phyloP scores from a whole-genome alignment of 2,113 vertebrate genomes.

The Mugil cephalus region DNA sequence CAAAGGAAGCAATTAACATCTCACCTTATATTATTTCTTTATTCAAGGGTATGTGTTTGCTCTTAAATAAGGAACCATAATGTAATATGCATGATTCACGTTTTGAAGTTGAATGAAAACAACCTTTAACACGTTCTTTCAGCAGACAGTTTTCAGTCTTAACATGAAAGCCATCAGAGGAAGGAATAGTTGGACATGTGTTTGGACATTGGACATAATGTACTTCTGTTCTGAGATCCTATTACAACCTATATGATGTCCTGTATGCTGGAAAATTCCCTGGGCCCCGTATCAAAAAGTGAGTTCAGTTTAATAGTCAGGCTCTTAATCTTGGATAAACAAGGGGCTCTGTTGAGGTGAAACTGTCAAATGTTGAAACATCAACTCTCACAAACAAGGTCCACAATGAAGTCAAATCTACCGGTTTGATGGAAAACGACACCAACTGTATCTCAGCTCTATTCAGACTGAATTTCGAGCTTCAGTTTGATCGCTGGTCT shows the following conservation, averaged over 20 bases:
- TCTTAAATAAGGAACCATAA: slow-evolving; percentile 15
- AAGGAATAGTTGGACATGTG: neutral
- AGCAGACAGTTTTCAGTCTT: slow-evolving; percentile 24
- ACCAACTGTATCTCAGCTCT: neutral
- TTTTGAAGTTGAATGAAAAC: neutral
- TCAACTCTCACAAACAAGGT: neutral
- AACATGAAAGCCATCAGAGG: slow-evolving; percentile 20
- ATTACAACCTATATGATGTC: neutral
- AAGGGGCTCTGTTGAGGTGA: neutral
- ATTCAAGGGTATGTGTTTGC: slow-evolving; percentile 3
- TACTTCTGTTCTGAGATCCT: neutral
- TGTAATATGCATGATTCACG: neutral
- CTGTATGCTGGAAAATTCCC: neutral
- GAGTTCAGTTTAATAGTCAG: neutral
- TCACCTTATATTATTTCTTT: slow-evolving; percentile 12
- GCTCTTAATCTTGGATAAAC: neutral
- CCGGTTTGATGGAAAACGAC: neutral
- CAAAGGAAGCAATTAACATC: slow-evolving; percentile 19
- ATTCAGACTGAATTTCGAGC: neutral
- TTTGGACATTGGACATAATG: neutral
- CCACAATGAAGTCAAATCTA: neutral
- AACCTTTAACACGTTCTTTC: neutral
- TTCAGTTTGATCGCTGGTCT: neutral
- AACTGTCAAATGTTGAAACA: too few species aligned
- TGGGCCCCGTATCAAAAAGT: slow-evolving; percentile 4